Conservation (phyloP, 2,888 invertebrate genomes). For the Merodon equestris region DNA sequence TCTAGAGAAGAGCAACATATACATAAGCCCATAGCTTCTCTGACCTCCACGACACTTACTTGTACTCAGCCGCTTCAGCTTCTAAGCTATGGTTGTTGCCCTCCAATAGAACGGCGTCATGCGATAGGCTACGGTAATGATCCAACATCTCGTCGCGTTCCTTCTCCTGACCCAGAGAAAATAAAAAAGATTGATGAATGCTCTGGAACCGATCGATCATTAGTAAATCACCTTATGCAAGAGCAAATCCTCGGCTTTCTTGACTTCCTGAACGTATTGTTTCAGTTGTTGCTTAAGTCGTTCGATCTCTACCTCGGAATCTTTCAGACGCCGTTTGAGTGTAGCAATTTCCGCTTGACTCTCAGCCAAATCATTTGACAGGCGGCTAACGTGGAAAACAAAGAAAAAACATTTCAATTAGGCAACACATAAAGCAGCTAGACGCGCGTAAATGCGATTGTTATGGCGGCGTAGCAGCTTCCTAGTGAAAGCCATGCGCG, state of each 20-base stretch:
- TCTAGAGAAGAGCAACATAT: conserved; percentile 41
- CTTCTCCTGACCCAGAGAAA: conserved; percentile 81
- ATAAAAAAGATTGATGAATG: conserved; percentile 44
- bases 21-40: conserved; percentile 6
- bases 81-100: conserved; percentile 89
- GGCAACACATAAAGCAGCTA: conserved; percentile 1
- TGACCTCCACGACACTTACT: conserved; percentile 75
- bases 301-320: conserved; percentile 85
- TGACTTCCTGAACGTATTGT: conserved; percentile 90
- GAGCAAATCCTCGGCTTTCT: conserved; percentile 87
- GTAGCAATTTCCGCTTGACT: conserved; percentile 82
- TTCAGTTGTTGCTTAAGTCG: conserved; percentile 87
- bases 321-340: conserved; percentile 84
- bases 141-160: conserved; percentile 90
- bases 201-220: conserved; percentile 33
- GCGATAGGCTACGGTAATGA: conserved; percentile 87
- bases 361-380: conserved; percentile 86
- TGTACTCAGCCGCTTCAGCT: conserved; percentile 86
- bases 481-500: conserved; percentile 48
- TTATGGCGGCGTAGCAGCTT: conserved; percentile 25
- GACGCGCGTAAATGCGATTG: conserved; percentile 36
- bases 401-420: neutral
- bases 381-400: conserved; percentile 79
- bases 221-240: conserved; percentile 82
- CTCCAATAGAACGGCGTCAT: conserved; percentile 88